Base-by-base conservation (phyloP, 1,140 invertebrate species). In the Polypedilum vanderplanki region DNA sequence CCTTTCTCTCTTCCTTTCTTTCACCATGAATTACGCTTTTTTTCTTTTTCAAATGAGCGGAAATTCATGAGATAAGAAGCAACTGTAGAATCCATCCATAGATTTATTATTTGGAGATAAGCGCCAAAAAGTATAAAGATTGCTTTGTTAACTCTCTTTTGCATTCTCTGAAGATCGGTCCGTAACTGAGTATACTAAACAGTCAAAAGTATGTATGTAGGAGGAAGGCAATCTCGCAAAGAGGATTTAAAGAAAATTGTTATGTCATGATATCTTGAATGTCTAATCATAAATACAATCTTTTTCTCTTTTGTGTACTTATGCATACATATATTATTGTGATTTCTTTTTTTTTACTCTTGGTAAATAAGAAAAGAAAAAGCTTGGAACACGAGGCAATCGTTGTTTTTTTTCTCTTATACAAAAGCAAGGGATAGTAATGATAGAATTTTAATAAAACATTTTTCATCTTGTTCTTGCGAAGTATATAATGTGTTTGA, bases 51-150 rank as follows among this genome's bases (percentile, higher is more conserved):
- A 57, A 57, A 57, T 15, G 46, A 57, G 12, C 46, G 46, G 15
- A 57, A 57, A 57, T 57, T 57, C 46, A 57, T 57, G 46, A 57
- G 46, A 57, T 57, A 57, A 57, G 46, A 57, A 57, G 41, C 41
- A 46, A 46, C 9, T 12, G 15, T 1, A 46, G 10, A 57, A 57
- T 57, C n/a, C 46, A 57, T 57, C n/a, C 46, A 57, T 57, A 57
- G 46, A 57, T 57, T 57, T 57, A 57, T 57, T 57, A 57, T 57
- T 57, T n/a, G 10, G 15, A 15, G 46, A 57, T 57, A 57, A 57
- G 46, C 12, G 46, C 15, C 46, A 57, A 15, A n/a, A n/a, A 57
- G 24, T 33, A 33, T 3, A 33, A 33, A 33, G 24, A 57, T 57
- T n/a, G 46, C 46, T 57, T 57, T 57, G 46, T 57, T 57, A 57